phyloP scores from a whole-genome alignment of 2,888 invertebrate species.

The Aproaerema taeniolella region DNA sequence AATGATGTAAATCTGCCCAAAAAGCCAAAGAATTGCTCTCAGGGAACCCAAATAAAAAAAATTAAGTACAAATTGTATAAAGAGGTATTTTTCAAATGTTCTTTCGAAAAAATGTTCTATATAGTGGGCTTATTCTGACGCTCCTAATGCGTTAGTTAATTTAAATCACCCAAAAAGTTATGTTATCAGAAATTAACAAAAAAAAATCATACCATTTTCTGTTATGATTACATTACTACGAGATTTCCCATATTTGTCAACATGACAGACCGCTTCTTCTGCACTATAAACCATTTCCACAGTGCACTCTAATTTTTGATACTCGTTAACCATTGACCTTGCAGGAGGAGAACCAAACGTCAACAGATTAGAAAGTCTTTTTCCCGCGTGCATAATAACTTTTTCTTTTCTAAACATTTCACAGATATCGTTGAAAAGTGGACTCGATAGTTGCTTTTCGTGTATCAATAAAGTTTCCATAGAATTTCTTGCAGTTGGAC shows the following conservation, averaged over 20 bases:
- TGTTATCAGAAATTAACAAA: no score
- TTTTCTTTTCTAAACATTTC: slow-evolving; percentile 93
- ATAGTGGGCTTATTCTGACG: no score
- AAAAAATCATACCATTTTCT: slow-evolving; percentile 91
- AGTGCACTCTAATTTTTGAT: slow-evolving; percentile 94
- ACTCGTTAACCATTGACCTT: slow-evolving; percentile 92
- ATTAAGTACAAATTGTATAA: no score
- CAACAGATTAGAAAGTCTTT: slow-evolving; percentile 85
- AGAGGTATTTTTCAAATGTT: no score
- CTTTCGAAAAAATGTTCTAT: no score
- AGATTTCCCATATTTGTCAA: slow-evolving; percentile 95
- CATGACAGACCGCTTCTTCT: slow-evolving; percentile 94
- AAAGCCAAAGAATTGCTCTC: no score
- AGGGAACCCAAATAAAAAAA: no score
- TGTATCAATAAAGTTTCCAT: slow-evolving; percentile 99
- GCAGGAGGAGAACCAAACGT: slow-evolving; percentile 97
- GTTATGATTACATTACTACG: slow-evolving; percentile 99
- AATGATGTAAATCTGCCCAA: no score
- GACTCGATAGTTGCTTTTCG: slow-evolving; percentile 83
- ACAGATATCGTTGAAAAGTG: slow-evolving; percentile 90
- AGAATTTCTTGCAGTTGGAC: slow-evolving; percentile 99
- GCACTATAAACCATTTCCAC: slow-evolving; percentile 95
- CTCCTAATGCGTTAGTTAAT: no score
- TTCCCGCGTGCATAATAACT: slow-evolving; percentile 94
- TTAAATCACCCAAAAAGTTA: no score